These are phyloP conservation scores for Callopanchax toddi DNA, from an alignment of 2,113 vertebrate species.

Conservation along the genomic window DNA sequence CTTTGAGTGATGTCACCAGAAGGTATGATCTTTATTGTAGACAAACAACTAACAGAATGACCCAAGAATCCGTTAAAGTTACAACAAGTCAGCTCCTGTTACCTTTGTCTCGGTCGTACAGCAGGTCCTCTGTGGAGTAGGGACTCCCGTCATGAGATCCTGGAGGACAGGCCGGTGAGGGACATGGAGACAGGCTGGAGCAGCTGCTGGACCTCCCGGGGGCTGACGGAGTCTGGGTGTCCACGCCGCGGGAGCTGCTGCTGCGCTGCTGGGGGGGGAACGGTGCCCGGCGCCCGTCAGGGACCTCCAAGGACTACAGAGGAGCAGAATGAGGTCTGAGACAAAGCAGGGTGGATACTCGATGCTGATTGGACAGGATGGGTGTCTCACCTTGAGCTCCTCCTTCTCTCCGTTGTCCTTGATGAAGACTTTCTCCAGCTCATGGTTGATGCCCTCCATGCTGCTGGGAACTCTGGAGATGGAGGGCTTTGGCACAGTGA, in stretches of 20 bases:
- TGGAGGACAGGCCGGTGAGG: slow-evolving; percentile 90
- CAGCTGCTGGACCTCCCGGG: slow-evolving; percentile 88
- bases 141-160: slow-evolving; percentile 95
- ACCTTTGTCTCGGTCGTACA: slow-evolving; percentile 97
- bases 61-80: too few relatives aligned
- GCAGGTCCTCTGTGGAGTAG: slow-evolving; percentile 92
- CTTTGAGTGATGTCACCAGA: too few relatives aligned
- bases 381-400: slow-evolving; percentile 86
- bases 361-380: not conserved
- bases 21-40: too few relatives aligned
- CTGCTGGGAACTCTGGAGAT: slow-evolving; percentile 94
- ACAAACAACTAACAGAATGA: too few relatives aligned
- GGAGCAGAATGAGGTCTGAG: not conserved
- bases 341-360: not conserved
- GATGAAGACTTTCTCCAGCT: slow-evolving; percentile 98
- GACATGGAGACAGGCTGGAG: slow-evolving; percentile 91
- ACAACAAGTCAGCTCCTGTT: not conserved
- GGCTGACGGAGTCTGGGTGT: slow-evolving; percentile 91
- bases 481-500: slow-evolving; percentile 93
- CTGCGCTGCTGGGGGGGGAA: slow-evolving; percentile 94
- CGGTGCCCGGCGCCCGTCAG: slow-evolving; percentile 92
- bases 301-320: slow-evolving; percentile 90
- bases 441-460: slow-evolving; percentile 98
- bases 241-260: slow-evolving; percentile 88
- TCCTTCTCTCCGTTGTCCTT: slow-evolving; percentile 93